phyloP scores from a whole-genome alignment of 2,888 invertebrate genomes.

The Protodeltote pygarga region DNA sequence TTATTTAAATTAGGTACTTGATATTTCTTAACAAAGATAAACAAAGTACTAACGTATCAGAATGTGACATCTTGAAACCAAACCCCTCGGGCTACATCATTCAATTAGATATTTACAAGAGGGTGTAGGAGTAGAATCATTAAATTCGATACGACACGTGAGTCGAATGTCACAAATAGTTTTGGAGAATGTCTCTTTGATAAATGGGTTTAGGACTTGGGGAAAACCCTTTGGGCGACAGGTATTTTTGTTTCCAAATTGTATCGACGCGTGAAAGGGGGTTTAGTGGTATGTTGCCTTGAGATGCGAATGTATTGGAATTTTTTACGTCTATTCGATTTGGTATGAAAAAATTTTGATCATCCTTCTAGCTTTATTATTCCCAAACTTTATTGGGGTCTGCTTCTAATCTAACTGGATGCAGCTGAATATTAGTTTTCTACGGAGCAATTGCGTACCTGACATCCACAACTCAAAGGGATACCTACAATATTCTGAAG shows the following conservation, averaged over 20 bases:
- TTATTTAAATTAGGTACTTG: background rate
- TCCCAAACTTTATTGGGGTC: too few species aligned
- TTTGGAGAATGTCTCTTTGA: slow-evolving; percentile 43
- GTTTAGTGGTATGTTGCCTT: slow-evolving; percentile 1
- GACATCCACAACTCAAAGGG: too few species aligned
- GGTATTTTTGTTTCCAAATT: slow-evolving; percentile 41
- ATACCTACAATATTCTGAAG: too few species aligned
- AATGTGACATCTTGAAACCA: slow-evolving; percentile 19
- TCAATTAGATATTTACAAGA: slow-evolving; percentile 49
- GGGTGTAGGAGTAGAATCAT: slow-evolving; percentile 30
- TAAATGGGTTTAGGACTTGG: slow-evolving; percentile 27
- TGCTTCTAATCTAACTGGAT: too few species aligned
- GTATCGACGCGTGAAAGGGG: slow-evolving; percentile 22
- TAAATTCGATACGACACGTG: slow-evolving; percentile 45
- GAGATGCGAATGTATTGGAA: too few species aligned
- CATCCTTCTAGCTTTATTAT: too few species aligned
- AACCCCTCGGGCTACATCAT: slow-evolving; percentile 53
- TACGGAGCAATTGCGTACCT: too few species aligned
- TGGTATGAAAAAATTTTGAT: too few species aligned
- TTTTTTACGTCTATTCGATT: too few species aligned
- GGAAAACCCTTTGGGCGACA: slow-evolving; percentile 28
- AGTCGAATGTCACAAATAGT: slow-evolving; percentile 42
- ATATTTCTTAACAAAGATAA: background rate
- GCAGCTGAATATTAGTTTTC: too few species aligned
- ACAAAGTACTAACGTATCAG: slow-evolving; percentile 5